Evolutionary conservation across 1,140 invertebrate genomes (phyloP), one percentile per base, ranked within the genome.

Genomic region (Atta texana): DNA sequence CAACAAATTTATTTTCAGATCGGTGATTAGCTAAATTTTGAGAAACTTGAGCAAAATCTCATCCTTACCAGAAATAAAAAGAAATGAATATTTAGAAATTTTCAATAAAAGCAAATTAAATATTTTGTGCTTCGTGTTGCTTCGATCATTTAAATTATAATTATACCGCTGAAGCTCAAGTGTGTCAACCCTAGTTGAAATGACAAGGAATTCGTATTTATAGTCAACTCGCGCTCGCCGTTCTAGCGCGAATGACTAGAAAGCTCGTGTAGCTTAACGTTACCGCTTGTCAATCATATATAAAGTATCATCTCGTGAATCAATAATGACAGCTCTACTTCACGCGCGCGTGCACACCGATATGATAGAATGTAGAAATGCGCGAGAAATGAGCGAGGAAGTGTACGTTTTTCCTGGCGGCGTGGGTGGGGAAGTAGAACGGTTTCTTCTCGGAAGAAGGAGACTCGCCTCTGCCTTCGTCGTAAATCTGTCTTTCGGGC

Each of bases 401-500:
- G 24, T 16, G 53, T 57, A 14, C 53, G 8, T 71, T 82, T 31
- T 59, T 59, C 49, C 21, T 21, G n/a, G 1, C 0, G 21, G 61
- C 61, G 57, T 5, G 8, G 31, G 28, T 8, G 39, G 24, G 28
- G 21, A 49, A 81, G 66, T 44, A 34, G 28, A 18, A 51, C 53
- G 39, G 21, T 63, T 68, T 69, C 61, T 68, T 87, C 87, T 80
- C 34, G 71, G 44, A 59, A 72, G 88, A 57, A 66, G 74, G 85
- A 76, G 75, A 76, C 28, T 57, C 71, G 5, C 53, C 72, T 8
- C 31, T 57, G 55, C 31, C 55, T 63, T 57, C 76, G 66, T 76
- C 75, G 71, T 28, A 85, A 89, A 78, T 89, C 86, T 77, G 87
- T 71, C 84, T 82, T 57, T 66, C 84, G 66, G 53, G 68, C 55